Conservation (phyloP, 2,113 vertebrate species). For the Protomyctophum bolini region DNA sequence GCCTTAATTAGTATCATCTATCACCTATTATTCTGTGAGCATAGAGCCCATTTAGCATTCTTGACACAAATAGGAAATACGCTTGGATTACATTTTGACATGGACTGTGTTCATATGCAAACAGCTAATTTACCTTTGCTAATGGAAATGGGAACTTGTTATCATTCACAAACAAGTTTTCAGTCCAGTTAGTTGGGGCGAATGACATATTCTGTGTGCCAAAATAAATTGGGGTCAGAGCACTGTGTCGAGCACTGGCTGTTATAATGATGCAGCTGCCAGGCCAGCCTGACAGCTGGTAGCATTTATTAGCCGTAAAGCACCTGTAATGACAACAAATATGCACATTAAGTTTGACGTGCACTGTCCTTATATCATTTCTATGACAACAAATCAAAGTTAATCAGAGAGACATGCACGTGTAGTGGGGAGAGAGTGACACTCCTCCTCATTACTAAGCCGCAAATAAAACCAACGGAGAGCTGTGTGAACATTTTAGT, state of each 20-base stretch:
- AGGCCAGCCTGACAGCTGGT: conserved; percentile 23
- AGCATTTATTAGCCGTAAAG: conserved; percentile 38
- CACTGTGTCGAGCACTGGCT: not conserved
- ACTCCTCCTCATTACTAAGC: conserved; percentile 6
- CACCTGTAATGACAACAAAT: conserved; percentile 30
- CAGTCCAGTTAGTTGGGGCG: not conserved
- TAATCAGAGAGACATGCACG: not conserved
- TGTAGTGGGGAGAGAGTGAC: not conserved
- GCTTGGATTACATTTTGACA: not conserved
- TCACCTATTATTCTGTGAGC: no score
- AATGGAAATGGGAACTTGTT: conserved; percentile 1
- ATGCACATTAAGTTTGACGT: conserved; percentile 22
- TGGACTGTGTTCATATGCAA: not conserved
- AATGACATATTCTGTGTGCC: not conserved
- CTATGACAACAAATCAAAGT: conserved; percentile 21
- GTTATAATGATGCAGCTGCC: conserved; percentile 9
- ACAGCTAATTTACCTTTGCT: not conserved
- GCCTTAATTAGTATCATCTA: no score
- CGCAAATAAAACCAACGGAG: not conserved
- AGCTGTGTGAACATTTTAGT: not conserved
- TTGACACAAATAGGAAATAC: not conserved
- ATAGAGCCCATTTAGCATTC: no score
- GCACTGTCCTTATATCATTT: conserved; percentile 7
- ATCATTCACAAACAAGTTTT: conserved; percentile 15
- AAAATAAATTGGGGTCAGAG: conserved; percentile 15